Conservation (phyloP, 2,888 invertebrate species). For the Alviniconcha strummeri region DNA sequence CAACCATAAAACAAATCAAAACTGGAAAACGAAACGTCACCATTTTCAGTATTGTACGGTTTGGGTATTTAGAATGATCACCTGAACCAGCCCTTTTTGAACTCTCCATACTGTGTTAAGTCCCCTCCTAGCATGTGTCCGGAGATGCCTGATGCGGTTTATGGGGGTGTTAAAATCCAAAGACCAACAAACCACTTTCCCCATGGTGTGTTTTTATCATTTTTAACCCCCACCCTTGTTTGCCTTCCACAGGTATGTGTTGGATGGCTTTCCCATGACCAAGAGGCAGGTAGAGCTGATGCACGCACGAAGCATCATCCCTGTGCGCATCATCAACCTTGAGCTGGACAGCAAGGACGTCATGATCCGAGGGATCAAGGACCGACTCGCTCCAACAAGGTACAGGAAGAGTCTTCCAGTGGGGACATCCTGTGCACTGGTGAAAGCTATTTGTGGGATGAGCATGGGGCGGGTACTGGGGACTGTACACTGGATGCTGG, state of each 20-base stretch:
- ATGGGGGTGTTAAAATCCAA: too few species aligned
- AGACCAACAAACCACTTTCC: too few species aligned
- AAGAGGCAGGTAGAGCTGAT: slow-evolving; percentile 70
- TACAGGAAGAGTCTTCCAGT: slow-evolving; percentile 26
- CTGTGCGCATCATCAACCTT: slow-evolving; percentile 70
- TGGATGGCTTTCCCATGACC: slow-evolving; percentile 72
- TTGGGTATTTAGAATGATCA: too few species aligned
- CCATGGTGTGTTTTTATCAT: too few species aligned
- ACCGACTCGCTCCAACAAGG: slow-evolving; percentile 66
- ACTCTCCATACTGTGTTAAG: too few species aligned
- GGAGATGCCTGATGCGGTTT: too few species aligned
- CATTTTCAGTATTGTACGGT: too few species aligned
- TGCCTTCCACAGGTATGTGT: slow-evolving; percentile 63
- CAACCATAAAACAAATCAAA: too few species aligned
- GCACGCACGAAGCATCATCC: slow-evolving; percentile 70
- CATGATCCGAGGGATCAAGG: slow-evolving; percentile 68
- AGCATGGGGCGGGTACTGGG: background rate
- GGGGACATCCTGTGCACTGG: background rate
- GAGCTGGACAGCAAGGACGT: slow-evolving; percentile 67
- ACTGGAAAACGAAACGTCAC: too few species aligned
- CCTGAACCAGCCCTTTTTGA: too few species aligned
- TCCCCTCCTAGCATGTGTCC: too few species aligned
- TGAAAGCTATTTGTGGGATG: background rate
- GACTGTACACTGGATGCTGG: background rate
- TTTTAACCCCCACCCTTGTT: too few species aligned